A percentile compares a stretch with the other conserved stretches of the same genome.
These are phyloP conservation scores for Ariopsis seemanni DNA, from an alignment of 2,113 vertebrate genomes.

Conservation along the genomic window DNA sequence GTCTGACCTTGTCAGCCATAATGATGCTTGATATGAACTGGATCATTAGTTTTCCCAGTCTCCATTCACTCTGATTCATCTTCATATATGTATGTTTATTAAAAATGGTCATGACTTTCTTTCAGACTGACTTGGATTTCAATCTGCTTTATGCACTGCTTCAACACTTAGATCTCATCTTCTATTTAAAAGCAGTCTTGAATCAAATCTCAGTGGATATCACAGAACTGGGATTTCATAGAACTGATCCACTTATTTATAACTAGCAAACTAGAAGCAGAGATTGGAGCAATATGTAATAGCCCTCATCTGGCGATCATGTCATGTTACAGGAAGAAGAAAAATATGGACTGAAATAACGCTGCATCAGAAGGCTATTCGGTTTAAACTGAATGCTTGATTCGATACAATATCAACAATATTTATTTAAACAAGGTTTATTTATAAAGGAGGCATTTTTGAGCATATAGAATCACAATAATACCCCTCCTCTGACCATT, in stretches of 20 bases:
- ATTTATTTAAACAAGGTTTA: background rate
- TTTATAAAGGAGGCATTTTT: background rate
- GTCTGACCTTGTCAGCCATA: slow-evolving; percentile 38
- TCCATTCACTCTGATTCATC: background rate
- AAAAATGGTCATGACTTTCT: background rate
- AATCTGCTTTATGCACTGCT: background rate
- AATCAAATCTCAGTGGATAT: slow-evolving; percentile 28
- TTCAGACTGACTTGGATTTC: background rate
- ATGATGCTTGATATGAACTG: background rate
- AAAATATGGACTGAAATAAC: background rate
- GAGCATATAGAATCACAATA: background rate
- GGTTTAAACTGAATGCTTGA: background rate
- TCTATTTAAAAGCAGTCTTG: slow-evolving; percentile 14
- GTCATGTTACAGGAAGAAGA: background rate
- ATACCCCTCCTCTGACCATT: background rate
- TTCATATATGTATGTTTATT: background rate
- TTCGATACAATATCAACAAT: background rate
- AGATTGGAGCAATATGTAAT: slow-evolving; percentile 3
- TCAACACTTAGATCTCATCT: background rate
- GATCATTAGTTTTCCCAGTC: background rate
- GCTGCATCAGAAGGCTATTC: background rate
- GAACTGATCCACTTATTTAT: slow-evolving; percentile 33
- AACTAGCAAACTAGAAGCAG: slow-evolving; percentile 11
- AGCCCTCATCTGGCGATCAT: background rate
- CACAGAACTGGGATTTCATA: slow-evolving; percentile 13